Evolutionary conservation across 2,888 invertebrate species (phyloP), one percentile per base, ranked within the genome.

Genomic region (Lottia scabra): DNA sequence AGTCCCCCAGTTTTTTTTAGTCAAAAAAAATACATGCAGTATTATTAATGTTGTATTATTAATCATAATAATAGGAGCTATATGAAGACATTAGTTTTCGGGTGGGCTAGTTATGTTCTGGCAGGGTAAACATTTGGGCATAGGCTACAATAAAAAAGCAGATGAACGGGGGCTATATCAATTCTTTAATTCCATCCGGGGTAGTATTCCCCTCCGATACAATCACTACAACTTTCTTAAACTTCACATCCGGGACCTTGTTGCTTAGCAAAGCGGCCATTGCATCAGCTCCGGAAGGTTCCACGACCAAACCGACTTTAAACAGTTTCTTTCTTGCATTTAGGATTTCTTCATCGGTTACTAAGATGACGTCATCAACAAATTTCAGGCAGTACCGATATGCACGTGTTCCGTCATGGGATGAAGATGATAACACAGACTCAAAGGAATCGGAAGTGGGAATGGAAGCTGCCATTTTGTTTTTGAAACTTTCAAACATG

Each of bases 231-330:
- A 89, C 86, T 63, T 82, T 86, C 71, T 86, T 87, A 10, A 83
- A 83, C 10, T 73, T 71, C 13, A 83, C 77, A 70, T 86, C 81
- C 26, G 86, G 86, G 8, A 88, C 82, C 63, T 84, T 83, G 10
- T 79, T 79, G 64, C 74, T 72, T 27, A 85, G 45, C 6, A 89
- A 71, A 12, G 89, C 88, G 19, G 87, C 85, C 79, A 83, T 71
- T 46, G 86, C 85, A 23, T 87, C 87, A 69, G 85, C 82, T 0
- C 88, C 89, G 4, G 88, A 84, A 10, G 88, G 87, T 75, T 89
- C 89, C 15, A 86, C 87, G 10, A 84, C 81, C 16, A 88, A 74
- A 15, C 88, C 87, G 2, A 81, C 68, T 6, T 82, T 70, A 72
- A 83, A 85, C 48, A 88, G 75, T 15, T 75, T 71, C 30, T 77